Base-by-base conservation (phyloP, 2,113 vertebrate species). In the Oncorhynchus kisutch region DNA sequence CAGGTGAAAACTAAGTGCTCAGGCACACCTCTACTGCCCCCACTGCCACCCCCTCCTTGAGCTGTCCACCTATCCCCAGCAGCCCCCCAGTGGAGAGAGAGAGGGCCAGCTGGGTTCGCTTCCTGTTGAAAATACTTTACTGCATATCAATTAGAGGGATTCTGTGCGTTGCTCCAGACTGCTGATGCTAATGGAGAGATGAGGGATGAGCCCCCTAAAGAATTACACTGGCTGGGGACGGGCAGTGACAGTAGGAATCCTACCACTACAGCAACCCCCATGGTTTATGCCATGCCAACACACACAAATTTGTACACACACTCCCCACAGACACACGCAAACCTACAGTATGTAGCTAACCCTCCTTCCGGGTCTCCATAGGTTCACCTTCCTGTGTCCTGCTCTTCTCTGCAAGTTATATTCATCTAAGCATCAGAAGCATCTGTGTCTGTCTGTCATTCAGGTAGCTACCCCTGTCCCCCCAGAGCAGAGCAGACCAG, bases 181-280 rank as follows among this genome's bases (percentile, higher is more conserved):
- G 57, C 73, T 85, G 85, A 87, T 78, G 45, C 70, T 81, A 85
- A 88, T 85, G 74, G 31, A 70, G 73, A 78, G 67, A 84, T 70
- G 71, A 84, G 72, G 24, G 25, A 81, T 77, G 73, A 75, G 79
- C 18, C 75, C 82, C 84, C 84, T 85, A 85, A 86, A 75, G 69
- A 86, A 84, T 83, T 79, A 54, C 62, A 73, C 76, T 75, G 51
- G 67, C 69, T 72, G 11, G 31, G 60, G 70, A 78, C 72, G 73
- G 74, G 76, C 71, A 78, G 76, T 83, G 84, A 83, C 73, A 79
- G 78, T 68, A 72, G 24, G 25, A 69, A 64, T 68, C 59, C 73
- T 79, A 62, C 57, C 45, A 45, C 76, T 78, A 81, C 81, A 67
- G 29, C 51, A 49, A 66, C 45, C 71, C 59, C 48, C 18, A 1